phyloP scores from a whole-genome alignment of 2,113 vertebrate genomes.

The Craseonycteris thonglongyai region DNA sequence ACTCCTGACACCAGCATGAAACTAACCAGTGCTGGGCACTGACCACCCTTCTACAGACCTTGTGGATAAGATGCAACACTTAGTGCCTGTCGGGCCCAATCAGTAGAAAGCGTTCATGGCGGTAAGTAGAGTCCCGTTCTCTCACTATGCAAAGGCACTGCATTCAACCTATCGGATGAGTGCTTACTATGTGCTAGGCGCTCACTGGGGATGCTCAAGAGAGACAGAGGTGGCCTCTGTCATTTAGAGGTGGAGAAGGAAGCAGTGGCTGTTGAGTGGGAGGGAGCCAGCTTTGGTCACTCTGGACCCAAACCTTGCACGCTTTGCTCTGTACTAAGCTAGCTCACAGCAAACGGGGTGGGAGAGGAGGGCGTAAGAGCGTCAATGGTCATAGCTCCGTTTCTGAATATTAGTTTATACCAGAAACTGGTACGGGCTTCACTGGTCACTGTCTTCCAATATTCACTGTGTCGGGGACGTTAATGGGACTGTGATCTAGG shows the following conservation, averaged over 20 bases:
- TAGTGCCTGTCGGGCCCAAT: accelerated
- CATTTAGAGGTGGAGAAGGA: background rate
- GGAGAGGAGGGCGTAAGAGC: background rate
- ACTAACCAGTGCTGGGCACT: background rate
- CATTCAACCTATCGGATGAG: background rate
- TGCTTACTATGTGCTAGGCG: accelerated
- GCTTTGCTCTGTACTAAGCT: background rate
- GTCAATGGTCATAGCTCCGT: background rate
- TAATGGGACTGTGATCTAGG: background rate
- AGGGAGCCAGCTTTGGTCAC: background rate
- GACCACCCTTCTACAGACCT: background rate
- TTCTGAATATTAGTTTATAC: no score
- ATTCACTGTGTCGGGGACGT: background rate
- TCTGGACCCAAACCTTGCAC: background rate
- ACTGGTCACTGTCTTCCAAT: background rate
- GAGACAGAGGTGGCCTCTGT: background rate
- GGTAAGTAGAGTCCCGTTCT: background rate
- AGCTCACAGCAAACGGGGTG: background rate
- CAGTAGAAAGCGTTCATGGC: background rate
- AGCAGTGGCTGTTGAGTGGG: background rate
- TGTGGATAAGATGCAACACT: background rate
- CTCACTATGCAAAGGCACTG: background rate
- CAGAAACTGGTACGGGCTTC: background rate
- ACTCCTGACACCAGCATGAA: no score
- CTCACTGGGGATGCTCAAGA: background rate